Conservation (phyloP, 2,113 vertebrate species). For the Cochlearius cochlearius region DNA sequence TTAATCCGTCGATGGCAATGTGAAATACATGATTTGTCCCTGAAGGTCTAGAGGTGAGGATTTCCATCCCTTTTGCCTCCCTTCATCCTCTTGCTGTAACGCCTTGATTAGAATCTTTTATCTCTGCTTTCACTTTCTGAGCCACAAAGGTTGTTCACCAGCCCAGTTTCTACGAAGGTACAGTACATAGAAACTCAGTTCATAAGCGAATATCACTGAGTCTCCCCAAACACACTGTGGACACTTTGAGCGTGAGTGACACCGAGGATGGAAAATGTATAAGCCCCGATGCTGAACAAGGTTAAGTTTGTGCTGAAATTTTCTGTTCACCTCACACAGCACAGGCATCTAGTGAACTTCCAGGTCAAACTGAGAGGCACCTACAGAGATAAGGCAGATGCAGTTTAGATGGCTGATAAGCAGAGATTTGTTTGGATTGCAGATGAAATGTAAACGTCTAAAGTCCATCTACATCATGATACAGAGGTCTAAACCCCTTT, state of each 20-base stretch:
- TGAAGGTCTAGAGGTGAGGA: background rate
- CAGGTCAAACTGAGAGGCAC: background rate
- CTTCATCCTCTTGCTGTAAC: background rate
- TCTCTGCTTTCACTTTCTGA: background rate
- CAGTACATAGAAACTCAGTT: background rate
- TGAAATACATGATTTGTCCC: background rate
- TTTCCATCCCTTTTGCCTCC: background rate
- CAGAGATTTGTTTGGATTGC: background rate
- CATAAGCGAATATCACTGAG: background rate
- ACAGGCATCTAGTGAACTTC: background rate
- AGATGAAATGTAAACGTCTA: background rate
- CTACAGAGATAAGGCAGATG: background rate
- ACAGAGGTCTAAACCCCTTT: background rate
- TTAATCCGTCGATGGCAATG: background rate
- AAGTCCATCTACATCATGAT: background rate
- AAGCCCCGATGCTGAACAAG: background rate
- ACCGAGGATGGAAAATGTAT: background rate
- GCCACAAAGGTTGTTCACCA: background rate
- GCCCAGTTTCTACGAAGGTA: background rate
- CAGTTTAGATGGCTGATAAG: background rate
- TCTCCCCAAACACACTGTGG: background rate
- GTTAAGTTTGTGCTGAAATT: background rate
- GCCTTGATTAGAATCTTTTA: background rate
- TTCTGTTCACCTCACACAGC: background rate
- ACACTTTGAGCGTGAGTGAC: background rate